phyloP scores from a whole-genome alignment of 2,888 invertebrate species.

The Escarpia spicata region DNA sequence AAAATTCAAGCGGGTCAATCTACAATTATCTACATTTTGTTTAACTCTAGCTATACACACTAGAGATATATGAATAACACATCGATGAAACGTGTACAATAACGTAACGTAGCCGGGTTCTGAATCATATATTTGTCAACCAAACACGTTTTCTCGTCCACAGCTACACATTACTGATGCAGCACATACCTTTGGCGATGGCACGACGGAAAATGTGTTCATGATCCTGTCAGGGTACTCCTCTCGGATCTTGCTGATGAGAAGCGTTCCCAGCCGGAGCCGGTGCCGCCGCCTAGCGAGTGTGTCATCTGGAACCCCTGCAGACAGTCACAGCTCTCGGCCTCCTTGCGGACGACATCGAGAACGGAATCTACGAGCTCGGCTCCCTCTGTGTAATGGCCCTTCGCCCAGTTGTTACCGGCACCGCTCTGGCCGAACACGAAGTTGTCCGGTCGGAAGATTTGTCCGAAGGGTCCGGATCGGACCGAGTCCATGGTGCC shows the following conservation, averaged over 20 bases:
- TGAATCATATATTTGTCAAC: no score
- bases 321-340: constrained; percentile 72
- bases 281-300: constrained; percentile 88
- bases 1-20: neutral
- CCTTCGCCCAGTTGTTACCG: constrained; percentile 85
- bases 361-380: constrained; percentile 69
- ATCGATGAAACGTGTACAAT: neutral
- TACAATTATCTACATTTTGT: neutral
- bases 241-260: constrained; percentile 96
- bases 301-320: constrained; percentile 65
- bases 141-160: neutral
- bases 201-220: constrained; percentile 94
- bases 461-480: constrained; percentile 92
- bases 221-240: constrained; percentile 98
- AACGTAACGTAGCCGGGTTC: no score
- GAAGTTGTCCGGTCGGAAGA: constrained; percentile 78
- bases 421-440: constrained; percentile 21
- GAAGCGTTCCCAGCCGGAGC: constrained; percentile 86
- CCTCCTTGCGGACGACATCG: constrained; percentile 62
- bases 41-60: neutral
- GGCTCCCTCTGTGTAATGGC: constrained; percentile 61
- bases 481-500: constrained; percentile 98
- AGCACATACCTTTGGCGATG: constrained; percentile 77
- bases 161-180: neutral
- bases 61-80: neutral